Evolutionary conservation across 2,797 vertebrate genomes (phyloP).

Genomic region (Xiphophorus birchmanni): DNA sequence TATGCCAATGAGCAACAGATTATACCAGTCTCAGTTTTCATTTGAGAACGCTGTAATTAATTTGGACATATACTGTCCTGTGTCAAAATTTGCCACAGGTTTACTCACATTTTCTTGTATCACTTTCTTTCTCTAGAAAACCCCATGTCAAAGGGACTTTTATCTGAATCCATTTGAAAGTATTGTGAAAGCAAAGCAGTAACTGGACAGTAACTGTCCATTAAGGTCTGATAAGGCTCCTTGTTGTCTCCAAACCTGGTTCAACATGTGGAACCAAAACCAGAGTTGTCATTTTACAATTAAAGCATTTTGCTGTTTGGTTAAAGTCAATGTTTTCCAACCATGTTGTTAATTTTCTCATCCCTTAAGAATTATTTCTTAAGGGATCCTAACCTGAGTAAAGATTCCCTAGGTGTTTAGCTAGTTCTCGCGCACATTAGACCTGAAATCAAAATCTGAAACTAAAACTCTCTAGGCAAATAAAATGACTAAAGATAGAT

Average conservation of each 20-base stretch:
- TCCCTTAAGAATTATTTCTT: not conserved
- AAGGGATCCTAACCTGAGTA: not conserved
- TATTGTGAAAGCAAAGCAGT: not conserved
- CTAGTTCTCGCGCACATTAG: not conserved
- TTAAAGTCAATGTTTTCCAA: not conserved
- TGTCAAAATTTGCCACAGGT: not conserved
- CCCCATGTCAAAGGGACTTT: conserved; percentile 1
- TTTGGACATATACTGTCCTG: not conserved
- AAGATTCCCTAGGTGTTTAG: not conserved
- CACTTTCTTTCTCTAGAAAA: not conserved
- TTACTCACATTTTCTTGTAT: not conserved
- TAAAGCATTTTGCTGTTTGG: not conserved
- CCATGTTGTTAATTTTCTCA: not conserved
- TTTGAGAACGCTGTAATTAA: conserved; percentile 5
- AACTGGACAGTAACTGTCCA: not conserved
- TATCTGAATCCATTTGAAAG: not conserved
- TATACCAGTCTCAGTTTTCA: conserved; percentile 52
- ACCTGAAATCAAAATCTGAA: not conserved
- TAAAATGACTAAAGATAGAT: not conserved
- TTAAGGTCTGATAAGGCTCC: not conserved
- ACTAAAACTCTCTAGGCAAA: not conserved
- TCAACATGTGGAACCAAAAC: not conserved
- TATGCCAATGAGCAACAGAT: not conserved
- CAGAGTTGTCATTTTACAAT: not conserved
- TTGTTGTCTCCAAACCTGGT: no score